Evolutionary conservation across 2,888 invertebrate species (phyloP), one percentile per base, ranked within the genome.

Genomic region (Elegia similella): DNA sequence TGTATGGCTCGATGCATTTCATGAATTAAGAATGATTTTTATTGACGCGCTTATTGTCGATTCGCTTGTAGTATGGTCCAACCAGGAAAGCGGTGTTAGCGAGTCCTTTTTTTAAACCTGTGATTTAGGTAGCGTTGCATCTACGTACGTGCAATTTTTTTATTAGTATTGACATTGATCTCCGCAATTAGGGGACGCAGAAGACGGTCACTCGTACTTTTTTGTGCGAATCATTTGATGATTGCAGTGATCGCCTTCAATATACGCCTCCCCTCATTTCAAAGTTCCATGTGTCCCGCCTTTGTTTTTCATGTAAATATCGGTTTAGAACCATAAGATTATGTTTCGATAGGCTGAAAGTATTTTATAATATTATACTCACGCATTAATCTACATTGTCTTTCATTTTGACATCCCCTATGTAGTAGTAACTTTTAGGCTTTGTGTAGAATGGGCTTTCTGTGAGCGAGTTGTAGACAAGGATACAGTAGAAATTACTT

Each of bases 361-460:
- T 90, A 88, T 90, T 90, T 90, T 90, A 88, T 89, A 87, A 82
- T 82, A 88, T 85, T 88, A 90, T 89, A 88, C 87, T 87, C 86
- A 72, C 75, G 77, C 82, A 81, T 80, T 82, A 83, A 78, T 76
- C 76, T 75, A 70, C 64, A 43, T 59, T 57, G 64, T 67, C 65
- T 75, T 77, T 81, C 69, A 55, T 60, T 29, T 16, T 46, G 23
- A 23, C 23, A 2, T 23, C 5, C 23, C 23, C n/a, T n/a, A n/a
- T 23, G 23, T 23, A 2, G 2, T 23, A 3, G 23, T 23, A 3
- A 23, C 23, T 5, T 3, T 23, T 23, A 23, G 5, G 23, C 23
- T 23, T 23, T 23, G 23, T 23, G 23, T 23, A 23, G 23, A 23
- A 3, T 23, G 5, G 23, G 23, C 23, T 3, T n/a, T 5, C 23